Conservation (phyloP, 2,797 vertebrate species). For the Rhinophrynus dorsalis region DNA sequence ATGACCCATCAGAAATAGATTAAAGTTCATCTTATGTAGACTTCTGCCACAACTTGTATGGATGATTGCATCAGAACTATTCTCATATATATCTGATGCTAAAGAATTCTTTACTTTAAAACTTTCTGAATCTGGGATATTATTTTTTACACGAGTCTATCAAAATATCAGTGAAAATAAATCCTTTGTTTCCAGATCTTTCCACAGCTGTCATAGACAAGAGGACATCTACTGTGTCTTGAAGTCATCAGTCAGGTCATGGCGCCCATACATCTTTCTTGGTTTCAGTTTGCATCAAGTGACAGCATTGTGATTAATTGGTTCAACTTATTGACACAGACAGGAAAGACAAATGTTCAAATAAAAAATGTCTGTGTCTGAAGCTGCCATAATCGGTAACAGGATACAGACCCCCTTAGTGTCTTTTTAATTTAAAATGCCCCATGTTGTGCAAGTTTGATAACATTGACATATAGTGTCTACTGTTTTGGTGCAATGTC, state of each 20-base stretch:
- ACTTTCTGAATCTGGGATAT: too few relatives aligned
- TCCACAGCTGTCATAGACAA: too few relatives aligned
- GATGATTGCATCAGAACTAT: too few relatives aligned
- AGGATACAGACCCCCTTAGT: constrained; percentile 1
- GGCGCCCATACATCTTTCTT: background rate
- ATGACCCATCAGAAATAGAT: too few relatives aligned
- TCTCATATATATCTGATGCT: too few relatives aligned
- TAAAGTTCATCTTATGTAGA: too few relatives aligned
- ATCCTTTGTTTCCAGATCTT: too few relatives aligned
- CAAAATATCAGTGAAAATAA: too few relatives aligned
- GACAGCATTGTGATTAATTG: constrained; percentile 6
- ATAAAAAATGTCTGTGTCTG: background rate
- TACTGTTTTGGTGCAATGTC: constrained; percentile 3
- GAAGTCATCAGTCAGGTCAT: background rate
- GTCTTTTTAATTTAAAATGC: constrained; percentile 26
- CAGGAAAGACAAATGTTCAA: background rate
- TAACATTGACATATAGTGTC: constrained; percentile 14
- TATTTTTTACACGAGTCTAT: too few relatives aligned
- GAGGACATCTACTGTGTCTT: background rate
- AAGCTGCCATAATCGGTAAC: constrained; percentile 3
- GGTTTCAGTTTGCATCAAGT: background rate
- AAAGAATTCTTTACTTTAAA: too few relatives aligned
- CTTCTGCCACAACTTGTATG: too few relatives aligned
- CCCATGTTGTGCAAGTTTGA: constrained; percentile 12
- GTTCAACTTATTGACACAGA: background rate